Base-by-base conservation (phyloP, 2,888 invertebrate species). In the Epicampocera succincta region DNA sequence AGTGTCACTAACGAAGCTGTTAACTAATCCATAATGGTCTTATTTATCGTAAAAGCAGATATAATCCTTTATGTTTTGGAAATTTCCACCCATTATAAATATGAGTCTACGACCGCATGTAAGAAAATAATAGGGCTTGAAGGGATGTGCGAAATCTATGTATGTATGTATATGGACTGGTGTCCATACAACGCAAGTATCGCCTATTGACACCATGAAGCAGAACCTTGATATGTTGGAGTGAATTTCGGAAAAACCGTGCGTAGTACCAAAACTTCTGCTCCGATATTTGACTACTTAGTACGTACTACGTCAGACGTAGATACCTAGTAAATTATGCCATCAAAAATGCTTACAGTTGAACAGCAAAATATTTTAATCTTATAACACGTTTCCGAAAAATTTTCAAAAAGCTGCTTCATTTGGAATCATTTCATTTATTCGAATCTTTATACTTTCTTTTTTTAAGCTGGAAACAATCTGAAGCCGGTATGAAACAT, bases 401-500 rank as follows among this genome's bases (percentile, higher is more conserved):
- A n/a, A n/a, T n/a, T n/a, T n/a, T n/a, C n/a, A n/a, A n/a, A n/a
- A n/a, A n/a, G n/a, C n/a, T n/a, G n/a, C 25, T 25, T 25, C 25
- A 25, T 25, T 25, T 25, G 3, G 25, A 44, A n/a, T 44, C n/a
- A 44, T 13, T 44, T 5, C 29, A n/a, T 13, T 58, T 17, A 25
- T 25, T 33, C 8, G 5, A 33, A 29, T 46, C 4, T 46, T 25
- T 61, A 17, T 17, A 58, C n/a, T n/a, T n/a, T n/a, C n/a, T 38
- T 13, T 15, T 42, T 69, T 48, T 6, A 40, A 90, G 89, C 3
- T 94, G 94, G 94, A 87, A 88, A 19, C 89, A 92, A 0, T 80
- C 82, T n/a, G 86, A 90, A 2, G 89, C 91, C 0, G 89, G 91
- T 8, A 71, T 33, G 17, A 92, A 92, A 3, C 96, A 97, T 90